Percentiles rank a stretch among this genome's conserved stretches.
These are phyloP conservation scores for Scolopax rusticola DNA, from an alignment of 2,797 vertebrate genomes.

Conservation along the genomic window DNA sequence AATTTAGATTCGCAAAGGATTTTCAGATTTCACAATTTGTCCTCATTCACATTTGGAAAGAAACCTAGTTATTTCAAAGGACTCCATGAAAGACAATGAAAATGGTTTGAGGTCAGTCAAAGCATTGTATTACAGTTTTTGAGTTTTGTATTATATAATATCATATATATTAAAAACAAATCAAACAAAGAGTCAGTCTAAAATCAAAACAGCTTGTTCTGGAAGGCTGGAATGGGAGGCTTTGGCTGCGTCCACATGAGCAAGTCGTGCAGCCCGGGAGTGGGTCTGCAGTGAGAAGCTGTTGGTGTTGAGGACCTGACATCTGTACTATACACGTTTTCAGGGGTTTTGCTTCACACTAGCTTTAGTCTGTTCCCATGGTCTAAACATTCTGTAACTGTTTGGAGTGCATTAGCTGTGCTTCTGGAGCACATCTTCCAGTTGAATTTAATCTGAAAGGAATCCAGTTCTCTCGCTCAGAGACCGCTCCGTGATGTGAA, in stretches of 20 bases:
- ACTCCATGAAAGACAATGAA: conserved; percentile 42
- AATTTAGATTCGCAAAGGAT: neutral
- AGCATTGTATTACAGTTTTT: conserved; percentile 57
- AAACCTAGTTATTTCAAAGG: conserved; percentile 55
- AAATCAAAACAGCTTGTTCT: conserved; percentile 57
- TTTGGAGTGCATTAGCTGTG: conserved; percentile 59
- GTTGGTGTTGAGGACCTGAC: conserved; percentile 42
- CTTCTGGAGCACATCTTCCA: conserved; percentile 73
- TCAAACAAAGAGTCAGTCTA: conserved; percentile 3
- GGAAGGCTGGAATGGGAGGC: neutral
- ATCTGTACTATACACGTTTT: conserved; percentile 49
- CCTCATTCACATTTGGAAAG: conserved; percentile 41
- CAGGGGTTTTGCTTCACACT: conserved; percentile 6
- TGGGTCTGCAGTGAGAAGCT: neutral
- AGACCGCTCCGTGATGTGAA: conserved; percentile 57
- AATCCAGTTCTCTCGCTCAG: conserved; percentile 50
- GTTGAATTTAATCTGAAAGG: conserved; percentile 71
- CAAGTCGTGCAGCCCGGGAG: neutral
- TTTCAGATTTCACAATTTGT: conserved; percentile 57
- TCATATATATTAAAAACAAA: conserved; percentile 62
- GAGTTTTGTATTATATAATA: conserved; percentile 57
- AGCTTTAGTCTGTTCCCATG: conserved; percentile 63
- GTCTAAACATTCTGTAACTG: conserved; percentile 20
- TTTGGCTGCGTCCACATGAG: conserved; percentile 22
- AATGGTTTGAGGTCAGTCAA: conserved; percentile 63